Percentiles rank a stretch among this genome's conserved stretches.
phyloP scores from a whole-genome alignment of 2,888 invertebrate genomes.

The Copidosoma aretas region DNA sequence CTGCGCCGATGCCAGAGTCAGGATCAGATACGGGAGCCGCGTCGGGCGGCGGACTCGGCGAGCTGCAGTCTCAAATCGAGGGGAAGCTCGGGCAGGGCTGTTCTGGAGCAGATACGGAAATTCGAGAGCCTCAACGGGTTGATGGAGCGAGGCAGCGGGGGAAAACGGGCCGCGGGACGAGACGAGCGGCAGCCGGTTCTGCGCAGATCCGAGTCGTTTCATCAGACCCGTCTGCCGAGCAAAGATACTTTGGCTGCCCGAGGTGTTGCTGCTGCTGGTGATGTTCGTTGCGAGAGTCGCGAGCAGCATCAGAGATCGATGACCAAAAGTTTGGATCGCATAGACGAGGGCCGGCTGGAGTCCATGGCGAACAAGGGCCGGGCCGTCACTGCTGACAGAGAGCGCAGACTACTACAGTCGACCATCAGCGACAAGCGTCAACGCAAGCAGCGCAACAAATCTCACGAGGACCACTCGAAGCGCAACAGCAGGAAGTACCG shows the following conservation, averaged over 20 bases:
- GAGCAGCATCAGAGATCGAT: constrained; percentile 53
- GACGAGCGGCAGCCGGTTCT: constrained; percentile 46
- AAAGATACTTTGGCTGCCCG: constrained; percentile 34
- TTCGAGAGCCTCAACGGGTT: constrained; percentile 59
- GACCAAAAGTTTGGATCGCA: constrained; percentile 80
- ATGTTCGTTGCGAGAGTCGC: neutral
- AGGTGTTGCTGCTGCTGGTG: no score
- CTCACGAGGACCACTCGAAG: constrained; percentile 2
- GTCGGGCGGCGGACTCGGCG: constrained; percentile 45
- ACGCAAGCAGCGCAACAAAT: neutral
- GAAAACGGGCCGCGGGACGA: no score
- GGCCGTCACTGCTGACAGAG: constrained; percentile 68
- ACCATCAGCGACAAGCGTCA: constrained; percentile 15
- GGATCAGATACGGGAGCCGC: constrained; percentile 52
- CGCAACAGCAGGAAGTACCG: constrained; percentile 1
- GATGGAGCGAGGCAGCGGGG: no score
- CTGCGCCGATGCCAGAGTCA: constrained; percentile 57
- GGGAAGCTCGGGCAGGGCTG: constrained; percentile 47
- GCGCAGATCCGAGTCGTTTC: constrained; percentile 58
- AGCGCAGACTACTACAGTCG: constrained; percentile 14
- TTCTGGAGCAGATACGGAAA: constrained; percentile 57
- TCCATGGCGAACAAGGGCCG: constrained; percentile 76
- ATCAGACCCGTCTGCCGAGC: constrained; percentile 46
- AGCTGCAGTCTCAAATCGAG: constrained; percentile 19
- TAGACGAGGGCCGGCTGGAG: constrained; percentile 71